Conservation (phyloP, 2,113 vertebrate species). For the Saccopteryx bilineata region DNA sequence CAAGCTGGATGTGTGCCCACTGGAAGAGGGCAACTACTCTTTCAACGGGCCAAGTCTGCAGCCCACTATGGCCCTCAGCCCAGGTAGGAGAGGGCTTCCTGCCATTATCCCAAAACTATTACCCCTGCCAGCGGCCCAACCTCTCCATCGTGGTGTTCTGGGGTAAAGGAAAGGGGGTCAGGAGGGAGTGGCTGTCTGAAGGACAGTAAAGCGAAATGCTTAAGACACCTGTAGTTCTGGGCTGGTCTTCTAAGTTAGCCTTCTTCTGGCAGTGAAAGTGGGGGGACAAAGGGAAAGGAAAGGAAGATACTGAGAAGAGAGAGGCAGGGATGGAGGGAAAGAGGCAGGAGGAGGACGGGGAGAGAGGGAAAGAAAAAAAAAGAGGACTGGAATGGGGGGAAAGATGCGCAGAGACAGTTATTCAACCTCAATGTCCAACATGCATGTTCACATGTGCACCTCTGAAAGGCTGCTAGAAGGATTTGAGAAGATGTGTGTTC, state of each 20-base stretch:
- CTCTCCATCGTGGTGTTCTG: not conserved
- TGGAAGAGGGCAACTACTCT: conserved; percentile 87
- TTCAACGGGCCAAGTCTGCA: conserved; percentile 70
- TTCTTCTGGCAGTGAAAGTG: not conserved
- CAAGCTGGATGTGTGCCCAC: conserved; percentile 84
- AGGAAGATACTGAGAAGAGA: not conserved
- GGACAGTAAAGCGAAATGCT: not conserved
- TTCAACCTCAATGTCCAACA: not conserved
- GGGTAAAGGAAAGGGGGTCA: not conserved
- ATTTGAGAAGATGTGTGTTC: rapidly evolving
- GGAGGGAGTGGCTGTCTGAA: not conserved
- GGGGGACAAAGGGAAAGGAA: not conserved
- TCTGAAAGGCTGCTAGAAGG: not conserved
- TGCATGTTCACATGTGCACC: rapidly evolving
- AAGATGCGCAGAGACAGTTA: not conserved
- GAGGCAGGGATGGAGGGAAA: not conserved
- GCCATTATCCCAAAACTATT: not conserved
- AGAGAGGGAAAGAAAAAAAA: not conserved
- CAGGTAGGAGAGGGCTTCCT: conserved; percentile 79
- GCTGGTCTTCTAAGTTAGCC: not conserved
- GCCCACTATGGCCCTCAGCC: not conserved
- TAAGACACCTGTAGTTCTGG: not conserved
- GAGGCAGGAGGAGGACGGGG: not conserved
- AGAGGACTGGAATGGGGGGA: not conserved
- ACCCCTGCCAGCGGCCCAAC: not conserved